phyloP scores from a whole-genome alignment of 2,113 vertebrate species.

The Ammodytes dubius region DNA sequence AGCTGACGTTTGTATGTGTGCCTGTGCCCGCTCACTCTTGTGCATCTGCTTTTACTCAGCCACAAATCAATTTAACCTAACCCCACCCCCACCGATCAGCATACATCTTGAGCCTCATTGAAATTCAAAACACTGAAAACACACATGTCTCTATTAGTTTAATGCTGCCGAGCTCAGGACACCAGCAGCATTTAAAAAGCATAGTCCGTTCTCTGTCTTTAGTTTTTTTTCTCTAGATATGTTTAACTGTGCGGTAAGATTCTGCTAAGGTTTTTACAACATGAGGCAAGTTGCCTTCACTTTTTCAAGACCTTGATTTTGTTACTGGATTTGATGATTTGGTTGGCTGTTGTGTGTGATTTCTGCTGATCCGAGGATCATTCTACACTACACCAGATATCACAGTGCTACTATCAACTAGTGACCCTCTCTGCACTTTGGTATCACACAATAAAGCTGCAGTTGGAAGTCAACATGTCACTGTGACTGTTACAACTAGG shows the following conservation, averaged over 20 bases:
- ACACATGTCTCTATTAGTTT: constrained; percentile 72
- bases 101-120: constrained; percentile 65
- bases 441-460: not conserved
- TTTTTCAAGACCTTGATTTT: constrained; percentile 4
- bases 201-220: not conserved
- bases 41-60: constrained; percentile 73
- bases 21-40: constrained; percentile 32
- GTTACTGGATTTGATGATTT: constrained; percentile 11
- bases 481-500: no score
- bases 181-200: not conserved
- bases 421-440: not conserved
- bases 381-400: constrained; percentile 14
- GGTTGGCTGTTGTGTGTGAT: not conserved
- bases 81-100: constrained; percentile 31
- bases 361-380: not conserved
- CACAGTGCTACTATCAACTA: constrained; percentile 1
- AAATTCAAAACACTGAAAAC: constrained; percentile 73
- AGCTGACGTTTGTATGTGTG: constrained; percentile 18
- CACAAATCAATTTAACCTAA: constrained; percentile 74
- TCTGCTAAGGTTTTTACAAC: not conserved
- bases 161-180: constrained; percentile 51
- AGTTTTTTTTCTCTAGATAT: not conserved
- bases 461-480: not conserved
- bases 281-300: not conserved
- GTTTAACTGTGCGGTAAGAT: not conserved